These are phyloP conservation scores for Parascotia fuliginaria DNA, from an alignment of 2,888 invertebrate genomes.

Conservation along the genomic window DNA sequence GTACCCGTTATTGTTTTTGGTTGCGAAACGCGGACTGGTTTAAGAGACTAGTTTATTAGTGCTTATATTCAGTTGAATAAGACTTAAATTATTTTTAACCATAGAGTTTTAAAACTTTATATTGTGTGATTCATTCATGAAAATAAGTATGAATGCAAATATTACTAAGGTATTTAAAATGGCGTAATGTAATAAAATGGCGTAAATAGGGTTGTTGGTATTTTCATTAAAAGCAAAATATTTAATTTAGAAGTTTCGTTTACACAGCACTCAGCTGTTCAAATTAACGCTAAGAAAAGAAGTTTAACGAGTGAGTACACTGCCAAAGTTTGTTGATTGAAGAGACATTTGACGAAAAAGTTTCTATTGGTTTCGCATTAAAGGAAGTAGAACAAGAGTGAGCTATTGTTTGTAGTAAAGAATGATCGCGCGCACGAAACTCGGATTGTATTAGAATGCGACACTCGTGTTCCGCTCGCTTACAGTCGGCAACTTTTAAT, in stretches of 20 bases:
- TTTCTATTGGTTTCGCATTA: conserved; percentile 53
- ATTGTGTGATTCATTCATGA: too few relatives aligned
- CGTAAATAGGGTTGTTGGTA: not conserved
- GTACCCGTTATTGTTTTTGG: conserved; percentile 33
- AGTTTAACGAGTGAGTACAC: conserved; percentile 22
- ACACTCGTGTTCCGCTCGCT: conserved; percentile 20
- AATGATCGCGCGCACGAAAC: conserved; percentile 37
- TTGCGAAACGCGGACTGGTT: conserved; percentile 13
- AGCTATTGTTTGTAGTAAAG: conserved; percentile 32
- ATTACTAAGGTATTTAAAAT: too few relatives aligned
- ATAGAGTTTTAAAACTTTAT: not conserved
- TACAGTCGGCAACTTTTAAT: conserved; percentile 34
- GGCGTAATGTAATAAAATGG: too few relatives aligned
- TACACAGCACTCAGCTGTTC: conserved; percentile 16
- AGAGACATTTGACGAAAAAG: conserved; percentile 50
- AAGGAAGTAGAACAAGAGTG: conserved; percentile 40
- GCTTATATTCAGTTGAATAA: conserved; percentile 23
- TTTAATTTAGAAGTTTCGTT: conserved; percentile 3
- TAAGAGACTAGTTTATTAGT: conserved; percentile 14
- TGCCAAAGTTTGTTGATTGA: conserved; percentile 48
- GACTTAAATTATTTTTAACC: not conserved
- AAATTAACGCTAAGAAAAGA: conserved; percentile 32
- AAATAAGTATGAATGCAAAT: too few relatives aligned
- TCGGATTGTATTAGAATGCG: conserved; percentile 36
- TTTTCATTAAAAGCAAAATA: not conserved